Conservation (phyloP, 2,888 invertebrate genomes). For the Dysmachus trigonus region DNA sequence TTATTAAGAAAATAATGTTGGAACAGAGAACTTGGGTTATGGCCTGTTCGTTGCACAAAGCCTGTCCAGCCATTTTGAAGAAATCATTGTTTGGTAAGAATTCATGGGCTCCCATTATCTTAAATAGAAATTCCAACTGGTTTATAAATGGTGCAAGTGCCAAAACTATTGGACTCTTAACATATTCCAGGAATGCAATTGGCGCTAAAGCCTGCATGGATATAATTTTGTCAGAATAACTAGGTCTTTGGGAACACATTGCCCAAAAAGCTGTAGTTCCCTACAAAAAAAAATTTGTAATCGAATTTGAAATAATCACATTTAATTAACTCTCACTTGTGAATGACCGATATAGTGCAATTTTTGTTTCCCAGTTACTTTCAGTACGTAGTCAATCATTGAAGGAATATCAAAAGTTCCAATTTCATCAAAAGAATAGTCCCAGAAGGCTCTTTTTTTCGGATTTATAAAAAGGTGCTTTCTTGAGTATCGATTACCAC, state of each 20-base stretch:
- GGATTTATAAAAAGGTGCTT: constrained; percentile 61
- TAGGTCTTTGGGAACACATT: constrained; percentile 62
- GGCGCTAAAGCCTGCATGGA: constrained; percentile 66
- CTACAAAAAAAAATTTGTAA: constrained; percentile 47
- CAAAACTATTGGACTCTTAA: constrained; percentile 55
- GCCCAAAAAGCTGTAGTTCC: constrained; percentile 67
- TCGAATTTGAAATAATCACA: constrained; percentile 50
- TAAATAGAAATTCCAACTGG: neutral
- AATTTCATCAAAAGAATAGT: constrained; percentile 78
- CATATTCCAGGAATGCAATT: constrained; percentile 62
- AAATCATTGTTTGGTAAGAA: constrained; percentile 68
- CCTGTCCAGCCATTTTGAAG: constrained; percentile 63
- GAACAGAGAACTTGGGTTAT: constrained; percentile 68
- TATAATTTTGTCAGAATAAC: constrained; percentile 64
- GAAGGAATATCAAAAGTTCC: constrained; percentile 81
- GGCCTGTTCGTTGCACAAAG: constrained; percentile 65
- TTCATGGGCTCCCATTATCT: constrained; percentile 62
- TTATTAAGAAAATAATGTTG: constrained; percentile 70
- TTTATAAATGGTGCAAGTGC: constrained; percentile 23
- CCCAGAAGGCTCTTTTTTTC: constrained; percentile 68
- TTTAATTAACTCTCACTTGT: constrained; percentile 67
- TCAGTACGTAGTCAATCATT: constrained; percentile 78
- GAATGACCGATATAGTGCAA: constrained; percentile 85
- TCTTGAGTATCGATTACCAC: constrained; percentile 64
- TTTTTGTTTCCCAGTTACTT: constrained; percentile 68